These are phyloP conservation scores for Rhea pennata DNA, from an alignment of 2,113 vertebrate species.

Conservation along the genomic window DNA sequence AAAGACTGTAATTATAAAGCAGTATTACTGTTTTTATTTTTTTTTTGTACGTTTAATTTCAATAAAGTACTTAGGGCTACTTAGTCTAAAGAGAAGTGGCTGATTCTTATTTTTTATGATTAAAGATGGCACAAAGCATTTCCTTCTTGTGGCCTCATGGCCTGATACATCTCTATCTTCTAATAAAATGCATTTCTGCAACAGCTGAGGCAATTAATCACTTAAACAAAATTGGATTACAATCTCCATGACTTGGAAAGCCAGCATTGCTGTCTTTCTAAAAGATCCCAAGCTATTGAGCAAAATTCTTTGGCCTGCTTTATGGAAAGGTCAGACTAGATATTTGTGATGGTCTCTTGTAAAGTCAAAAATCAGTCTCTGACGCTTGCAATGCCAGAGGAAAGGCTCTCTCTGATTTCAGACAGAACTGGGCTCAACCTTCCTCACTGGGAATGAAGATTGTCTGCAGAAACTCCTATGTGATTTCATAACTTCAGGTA, in stretches of 20 bases:
- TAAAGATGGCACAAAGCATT: constrained; percentile 26
- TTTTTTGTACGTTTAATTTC: background rate
- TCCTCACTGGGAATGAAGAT: constrained; percentile 14
- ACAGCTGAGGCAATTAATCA: constrained; percentile 61
- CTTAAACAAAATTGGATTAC: constrained; percentile 60
- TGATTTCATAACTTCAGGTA: background rate
- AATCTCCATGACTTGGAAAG: constrained; percentile 56
- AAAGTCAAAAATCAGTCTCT: constrained; percentile 34
- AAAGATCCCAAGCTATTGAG: constrained; percentile 40
- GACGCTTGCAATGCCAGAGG: constrained; percentile 38
- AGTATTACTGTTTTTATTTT: background rate
- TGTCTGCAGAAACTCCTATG: background rate
- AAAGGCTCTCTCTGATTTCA: constrained; percentile 10
- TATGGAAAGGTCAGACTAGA: constrained; percentile 56
- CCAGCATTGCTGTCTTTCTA: constrained; percentile 26
- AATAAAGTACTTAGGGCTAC: background rate
- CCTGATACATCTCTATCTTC: background rate
- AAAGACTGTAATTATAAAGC: background rate
- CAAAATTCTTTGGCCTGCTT: constrained; percentile 28
- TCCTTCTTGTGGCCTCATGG: background rate
- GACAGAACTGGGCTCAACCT: constrained; percentile 12
- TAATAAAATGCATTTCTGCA: constrained; percentile 64
- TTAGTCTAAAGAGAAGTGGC: background rate
- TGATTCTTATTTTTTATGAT: background rate
- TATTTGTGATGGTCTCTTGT: constrained; percentile 18